Conservation (phyloP, 2,888 invertebrate genomes). For the Xestoiulus laeticollis region DNA sequence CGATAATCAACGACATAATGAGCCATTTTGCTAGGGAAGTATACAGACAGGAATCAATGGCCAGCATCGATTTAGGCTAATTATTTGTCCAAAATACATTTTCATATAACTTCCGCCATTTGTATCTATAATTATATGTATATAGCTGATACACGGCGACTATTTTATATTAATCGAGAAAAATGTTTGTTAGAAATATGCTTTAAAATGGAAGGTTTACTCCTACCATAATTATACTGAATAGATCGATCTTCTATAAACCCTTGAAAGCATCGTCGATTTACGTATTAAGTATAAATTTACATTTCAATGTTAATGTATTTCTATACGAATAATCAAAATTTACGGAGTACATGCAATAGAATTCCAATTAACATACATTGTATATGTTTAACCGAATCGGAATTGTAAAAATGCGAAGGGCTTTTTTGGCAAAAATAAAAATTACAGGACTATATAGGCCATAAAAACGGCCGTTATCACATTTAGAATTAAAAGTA, state of each 20-base stretch:
- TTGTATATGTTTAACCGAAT: not conserved
- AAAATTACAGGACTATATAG: not conserved
- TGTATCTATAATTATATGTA: not conserved
- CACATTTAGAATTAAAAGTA: not conserved
- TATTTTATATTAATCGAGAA: not conserved
- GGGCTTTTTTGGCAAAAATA: not conserved
- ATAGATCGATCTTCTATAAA: not conserved
- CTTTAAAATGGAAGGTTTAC: not conserved
- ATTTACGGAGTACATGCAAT: not conserved
- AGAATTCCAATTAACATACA: not conserved
- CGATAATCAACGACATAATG: not conserved
- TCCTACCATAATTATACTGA: not conserved
- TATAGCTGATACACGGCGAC: not conserved
- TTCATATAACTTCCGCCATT: not conserved
- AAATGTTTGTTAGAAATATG: slow-evolving; percentile 2
- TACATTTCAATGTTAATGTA: not conserved
- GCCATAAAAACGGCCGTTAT: not conserved
- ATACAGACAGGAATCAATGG: not conserved
- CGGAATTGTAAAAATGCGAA: not conserved
- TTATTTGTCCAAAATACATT: not conserved
- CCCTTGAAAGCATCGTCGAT: not conserved
- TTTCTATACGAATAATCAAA: not conserved
- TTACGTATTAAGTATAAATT: slow-evolving; percentile 4
- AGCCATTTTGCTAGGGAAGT: not conserved
- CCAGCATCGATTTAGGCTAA: slow-evolving; percentile 19